Conservation (phyloP, 2,888 invertebrate genomes). For the Meghimatium bilineatum region DNA sequence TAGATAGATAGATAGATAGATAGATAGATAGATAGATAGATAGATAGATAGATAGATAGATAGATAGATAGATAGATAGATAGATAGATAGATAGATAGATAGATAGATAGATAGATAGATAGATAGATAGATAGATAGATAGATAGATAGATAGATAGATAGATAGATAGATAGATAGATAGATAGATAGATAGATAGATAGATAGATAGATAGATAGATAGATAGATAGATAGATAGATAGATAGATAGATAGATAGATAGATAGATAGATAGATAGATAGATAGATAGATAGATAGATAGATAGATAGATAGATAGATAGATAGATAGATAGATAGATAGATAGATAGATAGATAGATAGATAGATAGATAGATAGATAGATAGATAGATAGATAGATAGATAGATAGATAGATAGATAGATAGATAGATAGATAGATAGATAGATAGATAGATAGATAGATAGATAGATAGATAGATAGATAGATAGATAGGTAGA, state of each 20-base stretch:
- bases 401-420: slow-evolving; percentile 13
- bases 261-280: slow-evolving; percentile 13
- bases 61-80: background rate
- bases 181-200: slow-evolving; percentile 13
- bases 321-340: slow-evolving; percentile 13
- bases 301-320: slow-evolving; percentile 13
- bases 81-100: slow-evolving; percentile 13
- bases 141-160: slow-evolving; percentile 13
- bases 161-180: slow-evolving; percentile 13
- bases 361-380: slow-evolving; percentile 13
- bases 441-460: slow-evolving; percentile 13
- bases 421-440: slow-evolving; percentile 13
- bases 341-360: slow-evolving; percentile 13
- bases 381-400: slow-evolving; percentile 13
- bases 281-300: slow-evolving; percentile 13
- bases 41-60: slow-evolving; percentile 14
- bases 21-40: slow-evolving; percentile 5
- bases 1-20: slow-evolving; percentile 9
- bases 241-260: slow-evolving; percentile 13
- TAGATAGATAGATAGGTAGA: slow-evolving; percentile 5
- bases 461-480: slow-evolving; percentile 13
- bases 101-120: slow-evolving; percentile 13
- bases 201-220: slow-evolving; percentile 13
- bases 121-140: slow-evolving; percentile 13
- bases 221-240: slow-evolving; percentile 13